Percentiles rank a stretch among this genome's conserved stretches.
These are phyloP conservation scores for Empis livida DNA, from an alignment of 2,888 invertebrate genomes.

Conservation along the genomic window DNA sequence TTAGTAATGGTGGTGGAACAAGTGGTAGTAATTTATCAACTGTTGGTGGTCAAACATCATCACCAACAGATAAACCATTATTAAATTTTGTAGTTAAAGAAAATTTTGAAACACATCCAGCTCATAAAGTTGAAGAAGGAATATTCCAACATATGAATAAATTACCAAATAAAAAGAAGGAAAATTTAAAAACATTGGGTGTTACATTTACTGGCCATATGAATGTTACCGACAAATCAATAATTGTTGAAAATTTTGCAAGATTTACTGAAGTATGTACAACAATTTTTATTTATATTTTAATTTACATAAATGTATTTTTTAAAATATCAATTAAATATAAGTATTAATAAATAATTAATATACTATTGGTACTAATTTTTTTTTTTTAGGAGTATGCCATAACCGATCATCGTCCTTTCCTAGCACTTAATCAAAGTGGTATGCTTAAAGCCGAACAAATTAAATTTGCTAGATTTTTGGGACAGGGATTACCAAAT, in stretches of 20 bases:
- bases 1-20: neutral
- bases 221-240: conserved; percentile 34
- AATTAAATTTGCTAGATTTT: conserved; percentile 35
- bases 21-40: neutral
- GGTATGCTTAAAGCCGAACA: conserved; percentile 35
- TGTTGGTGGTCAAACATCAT: neutral
- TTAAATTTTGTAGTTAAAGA: conserved; percentile 32
- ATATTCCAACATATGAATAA: conserved; percentile 36
- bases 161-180: conserved; percentile 33
- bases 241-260: conserved; percentile 35
- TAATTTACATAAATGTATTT: too few relatives aligned
- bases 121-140: conserved; percentile 35
- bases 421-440: conserved; percentile 33
- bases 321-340: too few relatives aligned
- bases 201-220: conserved; percentile 35
- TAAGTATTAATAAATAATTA: too few relatives aligned
- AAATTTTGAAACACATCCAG: conserved; percentile 33
- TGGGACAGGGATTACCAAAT: conserved; percentile 34
- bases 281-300: too few relatives aligned
- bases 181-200: conserved; percentile 31
- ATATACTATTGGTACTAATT: too few relatives aligned
- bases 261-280: conserved; percentile 33
- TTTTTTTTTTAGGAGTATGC: conserved; percentile 27
- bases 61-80: conserved; percentile 20
- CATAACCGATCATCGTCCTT: conserved; percentile 34